Conservation (phyloP, 2,888 invertebrate species). For the Phalera bucephala region DNA sequence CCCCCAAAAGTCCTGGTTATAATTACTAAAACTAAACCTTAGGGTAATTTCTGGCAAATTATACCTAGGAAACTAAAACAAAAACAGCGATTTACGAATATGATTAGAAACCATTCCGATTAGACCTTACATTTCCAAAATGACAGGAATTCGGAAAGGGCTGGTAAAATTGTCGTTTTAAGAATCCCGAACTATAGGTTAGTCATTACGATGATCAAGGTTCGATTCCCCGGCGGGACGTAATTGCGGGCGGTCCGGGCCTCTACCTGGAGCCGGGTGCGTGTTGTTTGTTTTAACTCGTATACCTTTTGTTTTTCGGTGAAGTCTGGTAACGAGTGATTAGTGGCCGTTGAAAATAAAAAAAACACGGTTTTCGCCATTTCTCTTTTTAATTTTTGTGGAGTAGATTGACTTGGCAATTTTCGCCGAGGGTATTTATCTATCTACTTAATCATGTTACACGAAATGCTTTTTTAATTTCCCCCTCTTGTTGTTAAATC, state of each 20-base stretch:
- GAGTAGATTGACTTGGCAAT: neutral
- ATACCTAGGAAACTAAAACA: too few relatives aligned
- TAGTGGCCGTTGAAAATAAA: slow-evolving; percentile 31
- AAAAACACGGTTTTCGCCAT: slow-evolving; percentile 37
- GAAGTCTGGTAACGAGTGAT: slow-evolving; percentile 46
- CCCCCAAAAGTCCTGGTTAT: too few relatives aligned
- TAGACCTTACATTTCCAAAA: too few relatives aligned
- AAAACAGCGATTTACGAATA: too few relatives aligned
- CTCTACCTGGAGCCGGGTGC: slow-evolving; percentile 60
- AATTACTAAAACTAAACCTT: too few relatives aligned
- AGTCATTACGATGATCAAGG: slow-evolving; percentile 41
- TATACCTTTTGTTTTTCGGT: slow-evolving; percentile 47
- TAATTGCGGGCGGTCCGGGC: slow-evolving; percentile 57
- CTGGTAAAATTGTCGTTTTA: slow-evolving; percentile 54
- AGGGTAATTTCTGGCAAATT: too few relatives aligned
- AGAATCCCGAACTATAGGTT: slow-evolving; percentile 71
- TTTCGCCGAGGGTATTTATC: too few relatives aligned
- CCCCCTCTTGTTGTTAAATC: too few relatives aligned
- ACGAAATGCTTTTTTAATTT: too few relatives aligned
- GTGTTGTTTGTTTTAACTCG: slow-evolving; percentile 58
- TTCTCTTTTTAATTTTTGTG: slow-evolving; percentile 25
- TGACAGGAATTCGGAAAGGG: slow-evolving; percentile 39
- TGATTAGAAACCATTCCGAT: too few relatives aligned
- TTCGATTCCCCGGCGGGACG: slow-evolving; percentile 42
- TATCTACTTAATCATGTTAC: too few relatives aligned